These are phyloP conservation scores for Anagrus nilaparvatae DNA, from an alignment of 1,140 invertebrate genomes.

Conservation along the genomic window DNA sequence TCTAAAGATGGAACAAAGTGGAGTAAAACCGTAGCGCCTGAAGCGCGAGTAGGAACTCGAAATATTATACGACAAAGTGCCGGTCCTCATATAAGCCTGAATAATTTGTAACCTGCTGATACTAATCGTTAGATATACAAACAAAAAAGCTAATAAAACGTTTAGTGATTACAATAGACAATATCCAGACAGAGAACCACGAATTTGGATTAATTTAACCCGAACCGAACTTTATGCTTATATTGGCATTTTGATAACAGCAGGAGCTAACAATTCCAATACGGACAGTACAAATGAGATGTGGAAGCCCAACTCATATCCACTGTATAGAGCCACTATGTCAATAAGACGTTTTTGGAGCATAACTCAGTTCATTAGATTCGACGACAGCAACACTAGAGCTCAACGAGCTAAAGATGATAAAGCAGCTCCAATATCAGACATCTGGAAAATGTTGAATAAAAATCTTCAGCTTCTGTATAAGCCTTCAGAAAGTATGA, in stretches of 20 bases:
- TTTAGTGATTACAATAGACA: slow-evolving; percentile 17
- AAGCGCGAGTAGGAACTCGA: no score
- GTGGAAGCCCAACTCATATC: slow-evolving; percentile 15
- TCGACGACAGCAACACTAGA: slow-evolving; percentile 25
- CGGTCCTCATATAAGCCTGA: slow-evolving; percentile 15
- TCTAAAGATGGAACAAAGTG: slow-evolving; percentile 16
- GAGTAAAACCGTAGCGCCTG: slow-evolving; percentile 14
- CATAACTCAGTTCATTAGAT: slow-evolving; percentile 23
- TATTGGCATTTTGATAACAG: slow-evolving; percentile 14
- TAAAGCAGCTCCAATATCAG: slow-evolving; percentile 26
- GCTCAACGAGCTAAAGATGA: slow-evolving; percentile 20
- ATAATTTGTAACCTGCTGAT: slow-evolving; percentile 12
- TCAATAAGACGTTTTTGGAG: slow-evolving; percentile 21
- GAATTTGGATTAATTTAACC: slow-evolving; percentile 8
- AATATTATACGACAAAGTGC: slow-evolving; percentile 18
- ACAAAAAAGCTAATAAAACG: slow-evolving; percentile 18
- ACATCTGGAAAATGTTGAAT: slow-evolving; percentile 25
- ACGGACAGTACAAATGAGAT: slow-evolving; percentile 11
- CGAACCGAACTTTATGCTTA: slow-evolving; percentile 16
- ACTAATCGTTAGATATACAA: slow-evolving; percentile 21
- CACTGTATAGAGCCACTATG: slow-evolving; percentile 16
- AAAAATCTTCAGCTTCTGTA: slow-evolving; percentile 17
- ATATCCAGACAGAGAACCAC: slow-evolving; percentile 6
- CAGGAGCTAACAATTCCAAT: slow-evolving; percentile 15
- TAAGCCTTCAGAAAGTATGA: slow-evolving; percentile 14